Evolutionary conservation across 30 jellyfish, hydroid and myxozoan genomes (phyloP), one percentile per base, ranked within the genome.

Genomic region (Mastigias papua): DNA sequence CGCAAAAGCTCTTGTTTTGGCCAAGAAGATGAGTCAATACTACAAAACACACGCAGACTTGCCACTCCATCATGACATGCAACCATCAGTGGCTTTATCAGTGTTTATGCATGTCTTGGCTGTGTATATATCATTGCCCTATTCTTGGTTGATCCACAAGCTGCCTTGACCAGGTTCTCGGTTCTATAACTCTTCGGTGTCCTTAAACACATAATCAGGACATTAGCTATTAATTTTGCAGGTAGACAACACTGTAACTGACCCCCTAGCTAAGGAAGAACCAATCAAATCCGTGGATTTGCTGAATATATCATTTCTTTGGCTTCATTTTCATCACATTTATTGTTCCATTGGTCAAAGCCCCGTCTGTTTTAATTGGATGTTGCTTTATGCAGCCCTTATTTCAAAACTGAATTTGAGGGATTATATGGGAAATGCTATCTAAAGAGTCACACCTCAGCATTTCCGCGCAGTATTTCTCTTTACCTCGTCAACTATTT

Each of bases 51-150:
- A 7, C 9, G 26, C 74, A 63, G 3, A 63, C n/a, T 17, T 23
- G 35, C 74, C 74, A 63, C 5, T 63, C 74, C 74, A 63, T 63
- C 74, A 22, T 63, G 3, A 42, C 74, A 2, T 17, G 42, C 21
- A 20, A 63, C 74, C 23, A 54, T 54, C 17, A 25, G 27, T 54
- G 67, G n/a, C n/a, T n/a, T n/a, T n/a, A n/a, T 16, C 67, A 54
- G 7, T 11, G 6, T 16, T 54, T 21, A 11, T 54, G 20, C 67
- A 6, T 54, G 7, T 54, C 20, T 25, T 54, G 9, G 67, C 67
- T 19, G 13, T 42, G 7, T 42, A 42, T 15, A 42, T 15, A 42
- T 15, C 54, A 8, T 42, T 8, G 13, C 54, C 13, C 0, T 42
- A 42, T 42, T 15, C 54, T 42, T 42, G 54, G 54, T 15, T 42